These are phyloP conservation scores for Cathartes aura DNA, from an alignment of 2,113 vertebrate species.

Conservation along the genomic window DNA sequence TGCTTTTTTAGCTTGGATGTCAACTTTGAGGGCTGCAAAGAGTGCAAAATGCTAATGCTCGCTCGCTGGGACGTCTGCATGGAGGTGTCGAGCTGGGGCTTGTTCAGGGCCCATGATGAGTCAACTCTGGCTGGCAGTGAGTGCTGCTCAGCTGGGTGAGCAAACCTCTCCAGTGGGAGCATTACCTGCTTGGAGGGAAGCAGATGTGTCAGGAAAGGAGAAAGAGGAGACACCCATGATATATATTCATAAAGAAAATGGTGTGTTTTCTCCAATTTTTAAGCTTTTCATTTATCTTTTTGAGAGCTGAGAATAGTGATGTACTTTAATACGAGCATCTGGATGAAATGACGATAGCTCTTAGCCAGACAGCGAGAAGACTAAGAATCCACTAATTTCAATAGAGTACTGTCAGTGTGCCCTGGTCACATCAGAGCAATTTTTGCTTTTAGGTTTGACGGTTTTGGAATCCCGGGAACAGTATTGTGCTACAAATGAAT, in stretches of 20 bases:
- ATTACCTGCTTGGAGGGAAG: accelerated
- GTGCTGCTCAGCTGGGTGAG: not conserved
- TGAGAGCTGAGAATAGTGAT: not conserved
- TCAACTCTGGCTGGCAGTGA: not conserved
- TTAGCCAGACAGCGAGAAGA: not conserved
- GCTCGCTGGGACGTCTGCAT: not conserved
- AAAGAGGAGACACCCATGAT: accelerated
- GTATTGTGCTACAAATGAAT: not conserved
- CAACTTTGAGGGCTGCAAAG: not conserved
- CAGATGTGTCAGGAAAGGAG: not conserved
- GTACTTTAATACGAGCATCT: not conserved
- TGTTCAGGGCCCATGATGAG: not conserved
- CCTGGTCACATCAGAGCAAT: not conserved
- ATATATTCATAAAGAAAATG: not conserved
- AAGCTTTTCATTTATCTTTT: not conserved
- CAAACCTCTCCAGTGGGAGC: not conserved
- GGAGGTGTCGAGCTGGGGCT: not conserved
- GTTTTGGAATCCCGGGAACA: not conserved
- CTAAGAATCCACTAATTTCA: not conserved
- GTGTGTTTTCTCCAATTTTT: not conserved
- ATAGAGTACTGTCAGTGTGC: not conserved
- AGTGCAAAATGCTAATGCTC: not conserved
- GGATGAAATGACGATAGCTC: not conserved
- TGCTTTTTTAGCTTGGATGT: not conserved
- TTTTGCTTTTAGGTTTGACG: not conserved